Base-by-base conservation (phyloP, 2,797 vertebrate species). In the Crax fasciolata region DNA sequence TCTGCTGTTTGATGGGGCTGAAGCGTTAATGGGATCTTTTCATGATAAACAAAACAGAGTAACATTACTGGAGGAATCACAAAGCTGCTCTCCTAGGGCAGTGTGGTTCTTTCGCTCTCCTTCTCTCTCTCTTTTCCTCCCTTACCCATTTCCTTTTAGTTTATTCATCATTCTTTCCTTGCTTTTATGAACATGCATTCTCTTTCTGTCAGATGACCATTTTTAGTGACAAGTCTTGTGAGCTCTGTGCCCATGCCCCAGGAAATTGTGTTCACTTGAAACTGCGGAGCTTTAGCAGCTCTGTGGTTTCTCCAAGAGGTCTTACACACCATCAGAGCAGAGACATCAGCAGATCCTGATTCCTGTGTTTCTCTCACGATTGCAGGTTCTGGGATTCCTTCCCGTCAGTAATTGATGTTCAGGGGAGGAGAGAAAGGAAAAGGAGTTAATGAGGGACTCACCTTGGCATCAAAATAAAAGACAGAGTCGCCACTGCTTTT, bases 11-110 rank as follows among this genome's bases (percentile, higher is more conserved):
- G 98, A 98, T 98, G 97, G 97, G 94, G 89, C 96, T 97, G 97
- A 97, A 96, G 97, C 97, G 97, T 98, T 98, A 97, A 97, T 98
- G 97, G 98, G 97, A 98, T 97, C 98, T 98, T 98, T 98, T 98
- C 98, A 98, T 94, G 96, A 96, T 98, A 97, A 98, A 98, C 97
- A 98, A 97, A 98, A 98, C 97, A 95, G 97, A 97, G 97, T 97
- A 98, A 97, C 94, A 75, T 98, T 98, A 98, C 98, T 97, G 94
- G 81, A 96, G 94, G 97, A 97, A 98, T 98, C 98, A 98, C 98
- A 98, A 97, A 97, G 96, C 97, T 96, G 97, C 97, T 95, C 97
- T 98, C 98, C 97, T 98, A 96, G 79, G 84, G 92, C 97, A 96
- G 44, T 76, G 86, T 46, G 8, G 59, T 89, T 95, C 90, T 90